Evolutionary conservation across 2,888 invertebrate species (phyloP).

Genomic region (Nipponacmea schrenckii): DNA sequence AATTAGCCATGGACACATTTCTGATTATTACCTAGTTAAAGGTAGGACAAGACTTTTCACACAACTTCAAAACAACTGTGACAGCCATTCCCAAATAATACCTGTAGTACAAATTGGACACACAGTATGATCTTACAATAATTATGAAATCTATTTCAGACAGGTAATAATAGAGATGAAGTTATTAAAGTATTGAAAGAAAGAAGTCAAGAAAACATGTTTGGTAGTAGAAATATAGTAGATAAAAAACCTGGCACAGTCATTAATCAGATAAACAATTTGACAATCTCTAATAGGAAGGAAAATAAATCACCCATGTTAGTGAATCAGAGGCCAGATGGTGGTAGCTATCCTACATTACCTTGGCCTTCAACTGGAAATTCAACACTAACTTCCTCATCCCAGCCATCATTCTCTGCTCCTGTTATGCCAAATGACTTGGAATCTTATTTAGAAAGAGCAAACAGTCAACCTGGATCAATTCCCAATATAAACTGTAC

Average conservation of each 20-base stretch:
- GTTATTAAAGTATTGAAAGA: constrained; percentile 52
- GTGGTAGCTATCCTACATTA: constrained; percentile 9
- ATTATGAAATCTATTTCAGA: constrained; percentile 43
- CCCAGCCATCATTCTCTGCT: constrained; percentile 25
- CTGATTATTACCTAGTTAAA: too few species aligned
- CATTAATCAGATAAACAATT: not conserved
- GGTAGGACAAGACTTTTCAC: too few species aligned
- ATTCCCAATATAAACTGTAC: constrained; percentile 27
- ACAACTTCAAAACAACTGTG: too few species aligned
- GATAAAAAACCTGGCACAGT: not conserved
- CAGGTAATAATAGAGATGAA: constrained; percentile 51
- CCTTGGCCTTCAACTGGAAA: constrained; percentile 13
- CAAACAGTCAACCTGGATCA: constrained; percentile 13
- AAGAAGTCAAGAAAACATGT: constrained; percentile 48
- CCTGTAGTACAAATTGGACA: too few species aligned
- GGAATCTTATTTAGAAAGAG: constrained; percentile 34
- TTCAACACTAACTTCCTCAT: not conserved
- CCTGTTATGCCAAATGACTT: constrained; percentile 38
- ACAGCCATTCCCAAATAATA: too few species aligned
- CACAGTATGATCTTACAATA: not conserved
- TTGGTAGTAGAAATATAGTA: constrained; percentile 25
- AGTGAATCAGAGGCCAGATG: constrained; percentile 10
- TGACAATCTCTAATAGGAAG: not conserved
- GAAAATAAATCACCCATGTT: too few species aligned
- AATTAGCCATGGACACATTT: too few species aligned